Conservation (phyloP, 2,113 vertebrate genomes). For the Rhagologus leucostigma region DNA sequence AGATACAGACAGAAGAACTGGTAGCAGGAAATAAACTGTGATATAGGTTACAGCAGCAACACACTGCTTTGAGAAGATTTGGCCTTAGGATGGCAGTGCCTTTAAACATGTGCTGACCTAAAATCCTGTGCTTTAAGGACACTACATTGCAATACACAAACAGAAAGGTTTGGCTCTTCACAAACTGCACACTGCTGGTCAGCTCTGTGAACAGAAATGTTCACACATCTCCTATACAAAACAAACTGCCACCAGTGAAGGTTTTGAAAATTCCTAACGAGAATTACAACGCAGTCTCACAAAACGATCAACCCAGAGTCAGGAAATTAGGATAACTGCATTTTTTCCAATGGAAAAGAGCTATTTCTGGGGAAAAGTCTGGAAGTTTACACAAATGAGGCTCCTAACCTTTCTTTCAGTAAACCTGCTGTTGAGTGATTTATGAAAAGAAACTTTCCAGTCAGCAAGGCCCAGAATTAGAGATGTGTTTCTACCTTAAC, state of each 20-base stretch:
- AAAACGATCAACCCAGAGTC: neutral
- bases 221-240: neutral
- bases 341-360: neutral
- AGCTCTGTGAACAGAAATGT: neutral
- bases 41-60: neutral
- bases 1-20: neutral
- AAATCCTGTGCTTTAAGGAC: neutral
- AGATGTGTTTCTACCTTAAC: neutral
- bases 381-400: slow-evolving; percentile 9
- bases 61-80: neutral
- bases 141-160: neutral
- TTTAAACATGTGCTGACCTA: neutral
- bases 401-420: neutral
- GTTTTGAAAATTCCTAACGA: neutral
- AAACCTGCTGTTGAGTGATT: neutral
- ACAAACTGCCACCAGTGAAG: neutral
- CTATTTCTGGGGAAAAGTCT: neutral
- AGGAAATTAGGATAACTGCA: neutral
- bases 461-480: neutral
- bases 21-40: neutral
- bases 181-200: neutral
- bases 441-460: slow-evolving; percentile 11
- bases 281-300: neutral
- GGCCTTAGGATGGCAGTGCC: neutral
- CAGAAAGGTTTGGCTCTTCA: neutral